A percentile compares a stretch with the other conserved stretches of the same genome.
Conservation (phyloP, 1,140 invertebrate genomes). For the Mamestra configurata region DNA sequence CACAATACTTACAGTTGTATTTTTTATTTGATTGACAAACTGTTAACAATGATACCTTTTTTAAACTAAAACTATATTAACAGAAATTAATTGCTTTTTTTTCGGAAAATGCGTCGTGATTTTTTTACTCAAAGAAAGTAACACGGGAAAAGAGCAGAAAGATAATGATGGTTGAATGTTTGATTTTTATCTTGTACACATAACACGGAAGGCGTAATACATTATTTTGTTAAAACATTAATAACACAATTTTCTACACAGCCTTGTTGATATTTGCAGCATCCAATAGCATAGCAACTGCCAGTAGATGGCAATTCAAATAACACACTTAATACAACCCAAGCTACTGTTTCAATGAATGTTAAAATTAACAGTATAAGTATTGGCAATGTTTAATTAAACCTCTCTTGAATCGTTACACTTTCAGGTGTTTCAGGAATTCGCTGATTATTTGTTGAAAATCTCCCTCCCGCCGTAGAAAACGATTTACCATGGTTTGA, state of each 20-base stretch:
- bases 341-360: conserved; percentile 62
- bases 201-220: no score
- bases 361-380: conserved; percentile 68
- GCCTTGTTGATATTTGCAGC: background rate
- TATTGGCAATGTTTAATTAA: conserved; percentile 67
- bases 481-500: conserved; percentile 12
- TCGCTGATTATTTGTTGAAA: no score
- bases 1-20: no score
- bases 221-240: no score
- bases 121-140: no score
- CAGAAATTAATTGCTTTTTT: background rate
- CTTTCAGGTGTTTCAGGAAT: conserved; percentile 39
- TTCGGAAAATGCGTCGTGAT: no score
- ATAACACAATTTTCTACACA: no score
- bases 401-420: conserved; percentile 35
- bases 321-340: conserved; percentile 29
- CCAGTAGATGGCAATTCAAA: conserved; percentile 26
- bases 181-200: no score
- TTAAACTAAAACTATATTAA: background rate
- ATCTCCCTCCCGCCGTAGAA: background rate
- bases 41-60: no score
- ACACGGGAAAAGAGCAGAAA: no score
- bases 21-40: no score
- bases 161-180: no score
- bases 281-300: background rate